Evolutionary conservation across 2,888 invertebrate species (phyloP).

Genomic region (Eutolmus rufibarbis): DNA sequence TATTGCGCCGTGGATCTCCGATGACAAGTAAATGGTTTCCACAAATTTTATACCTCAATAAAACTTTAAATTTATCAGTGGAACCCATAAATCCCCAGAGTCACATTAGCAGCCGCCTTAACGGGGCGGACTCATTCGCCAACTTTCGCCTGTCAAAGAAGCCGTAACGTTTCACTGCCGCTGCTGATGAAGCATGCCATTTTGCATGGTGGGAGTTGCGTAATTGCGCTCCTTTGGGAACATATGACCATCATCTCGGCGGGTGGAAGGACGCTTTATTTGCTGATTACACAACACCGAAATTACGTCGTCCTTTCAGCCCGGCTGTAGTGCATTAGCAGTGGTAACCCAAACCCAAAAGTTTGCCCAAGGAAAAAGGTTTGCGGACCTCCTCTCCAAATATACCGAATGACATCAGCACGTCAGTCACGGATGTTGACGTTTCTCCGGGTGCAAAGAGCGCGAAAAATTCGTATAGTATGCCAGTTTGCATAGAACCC

Average conservation of each 20-base stretch:
- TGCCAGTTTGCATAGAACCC: neutral
- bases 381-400: neutral
- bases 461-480: neutral
- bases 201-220: neutral
- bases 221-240: neutral
- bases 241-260: neutral
- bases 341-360: neutral
- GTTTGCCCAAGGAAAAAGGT: neutral
- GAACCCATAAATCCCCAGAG: neutral
- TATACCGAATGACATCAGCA: neutral
- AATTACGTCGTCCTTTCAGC: neutral
- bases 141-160: neutral
- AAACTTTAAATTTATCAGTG: conserved; percentile 10
- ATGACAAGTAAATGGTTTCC: neutral
- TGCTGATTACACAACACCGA: neutral
- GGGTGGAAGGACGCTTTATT: neutral
- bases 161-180: neutral
- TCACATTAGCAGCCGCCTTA: neutral
- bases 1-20: neutral
- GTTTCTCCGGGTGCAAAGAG: neutral
- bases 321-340: neutral
- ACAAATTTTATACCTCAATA: conserved; percentile 1
- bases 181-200: neutral
- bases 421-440: neutral
- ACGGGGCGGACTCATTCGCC: neutral